Percentiles rank a stretch among this genome's conserved stretches.
Evolutionary conservation across 2,113 vertebrate genomes (phyloP).

Genomic region (Edolisoma coerulescens): DNA sequence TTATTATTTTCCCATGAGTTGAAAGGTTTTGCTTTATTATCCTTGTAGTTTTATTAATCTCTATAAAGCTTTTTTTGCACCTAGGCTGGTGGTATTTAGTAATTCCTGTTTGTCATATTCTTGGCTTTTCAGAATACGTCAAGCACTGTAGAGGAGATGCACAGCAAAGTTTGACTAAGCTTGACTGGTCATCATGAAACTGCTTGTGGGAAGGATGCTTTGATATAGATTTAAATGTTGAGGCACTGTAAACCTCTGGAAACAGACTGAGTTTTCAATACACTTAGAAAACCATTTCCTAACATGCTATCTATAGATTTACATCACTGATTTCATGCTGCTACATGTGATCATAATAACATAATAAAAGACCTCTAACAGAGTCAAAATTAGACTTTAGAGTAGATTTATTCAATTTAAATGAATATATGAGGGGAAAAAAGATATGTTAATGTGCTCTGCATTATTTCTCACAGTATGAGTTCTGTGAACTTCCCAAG

Average conservation of each 20-base stretch:
- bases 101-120: background rate
- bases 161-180: background rate
- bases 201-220: background rate
- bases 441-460: background rate
- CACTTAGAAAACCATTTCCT: background rate
- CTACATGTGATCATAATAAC: background rate
- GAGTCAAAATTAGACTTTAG: background rate
- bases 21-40: constrained; percentile 21
- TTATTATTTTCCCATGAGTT: background rate
- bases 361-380: background rate
- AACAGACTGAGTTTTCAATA: background rate
- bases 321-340: background rate
- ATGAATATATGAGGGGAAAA: background rate
- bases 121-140: background rate
- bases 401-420: background rate
- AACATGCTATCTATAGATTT: background rate
- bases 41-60: background rate
- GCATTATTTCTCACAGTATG: background rate
- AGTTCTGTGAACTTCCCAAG: background rate
- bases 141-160: background rate
- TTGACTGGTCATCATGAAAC: background rate
- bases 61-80: background rate
- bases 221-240: background rate
- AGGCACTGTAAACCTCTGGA: background rate
- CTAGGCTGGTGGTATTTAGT: background rate